phyloP scores from a whole-genome alignment of 2,797 vertebrate genomes.

The Acrocephalus scirpaceus region DNA sequence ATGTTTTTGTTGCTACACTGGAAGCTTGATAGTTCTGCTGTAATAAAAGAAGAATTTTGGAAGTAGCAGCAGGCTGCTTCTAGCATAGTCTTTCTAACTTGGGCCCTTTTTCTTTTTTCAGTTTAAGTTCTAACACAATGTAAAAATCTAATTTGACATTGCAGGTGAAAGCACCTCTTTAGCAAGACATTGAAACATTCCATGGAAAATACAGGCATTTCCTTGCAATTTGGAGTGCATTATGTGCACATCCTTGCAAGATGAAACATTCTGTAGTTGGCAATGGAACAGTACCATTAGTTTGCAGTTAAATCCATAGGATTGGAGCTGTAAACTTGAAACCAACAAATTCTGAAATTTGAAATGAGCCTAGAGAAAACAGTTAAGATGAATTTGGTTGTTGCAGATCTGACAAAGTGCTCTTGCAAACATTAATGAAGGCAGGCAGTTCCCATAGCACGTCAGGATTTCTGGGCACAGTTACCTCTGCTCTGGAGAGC shows the following conservation, averaged over 20 bases:
- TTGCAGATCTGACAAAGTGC: background rate
- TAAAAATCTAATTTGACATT: background rate
- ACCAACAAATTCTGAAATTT: background rate
- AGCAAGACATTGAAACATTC: background rate
- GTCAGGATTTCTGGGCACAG: rapidly evolving
- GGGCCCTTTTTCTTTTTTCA: background rate
- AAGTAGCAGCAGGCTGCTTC: background rate
- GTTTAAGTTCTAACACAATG: background rate
- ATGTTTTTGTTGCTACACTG: background rate
- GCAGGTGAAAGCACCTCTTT: background rate
- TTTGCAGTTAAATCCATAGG: background rate
- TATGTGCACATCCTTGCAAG: background rate
- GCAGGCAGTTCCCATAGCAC: background rate
- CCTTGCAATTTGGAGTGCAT: background rate
- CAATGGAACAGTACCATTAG: background rate
- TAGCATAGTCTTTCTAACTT: background rate
- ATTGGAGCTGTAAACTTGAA: background rate
- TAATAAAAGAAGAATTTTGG: background rate
- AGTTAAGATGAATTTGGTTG: background rate
- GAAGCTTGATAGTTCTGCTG: background rate
- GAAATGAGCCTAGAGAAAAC: background rate
- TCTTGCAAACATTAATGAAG: background rate
- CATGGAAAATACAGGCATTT: background rate
- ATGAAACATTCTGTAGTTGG: background rate
- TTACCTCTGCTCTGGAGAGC: background rate